Evolutionary conservation across 2,888 invertebrate species (phyloP), one percentile per base, ranked within the genome.

Genomic region (Mythimna impura): DNA sequence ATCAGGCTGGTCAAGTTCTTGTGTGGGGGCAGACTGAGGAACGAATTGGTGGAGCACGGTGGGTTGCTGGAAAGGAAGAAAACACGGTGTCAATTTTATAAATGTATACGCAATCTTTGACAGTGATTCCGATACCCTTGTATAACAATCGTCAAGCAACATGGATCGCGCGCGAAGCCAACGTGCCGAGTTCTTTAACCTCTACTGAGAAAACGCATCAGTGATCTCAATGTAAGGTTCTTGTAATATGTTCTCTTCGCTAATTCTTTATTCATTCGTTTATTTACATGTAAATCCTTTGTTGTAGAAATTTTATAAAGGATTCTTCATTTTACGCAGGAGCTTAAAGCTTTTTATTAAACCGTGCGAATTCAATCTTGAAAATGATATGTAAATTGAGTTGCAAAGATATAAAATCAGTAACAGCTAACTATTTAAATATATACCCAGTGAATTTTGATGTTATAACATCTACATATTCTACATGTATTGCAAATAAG

Each of bases 1-100:
- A 89, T 96, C 95, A 68, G 94, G 92, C 86, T 96, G 96, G 84
- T 96, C 96, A 74, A 95, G 83, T 79, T 96, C 96, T 78, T 96
- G 96, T 9, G 95, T 95, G n/a, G 96, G 96, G 12, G 96, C 95
- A 10, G 94, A 86, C 86, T 96, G 96, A 3, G 96, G 96, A 57
- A 96, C 93, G 84, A 95, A 96, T 85, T 96, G 96, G 81, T 96
- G 96, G 68, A 96, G 90, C 54, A 94, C 89, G 58, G 91, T 91
- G 34, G 91, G 89, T 87, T 95, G 96, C 95, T 95, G 91, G 58
- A 93, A 92, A 73, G 55, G 76, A 82, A 66, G 73, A 67, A 70
- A 83, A 72, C 55, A 68, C 62, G 20, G 43, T 75, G 10, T 66
- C 62, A 61, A 78, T 61, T 54, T 43, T 43, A 43, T 22, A 34